A percentile compares a stretch with the other conserved stretches of the same genome.
Conservation (phyloP, 2,113 vertebrate species). For the Galeopterus variegatus region DNA sequence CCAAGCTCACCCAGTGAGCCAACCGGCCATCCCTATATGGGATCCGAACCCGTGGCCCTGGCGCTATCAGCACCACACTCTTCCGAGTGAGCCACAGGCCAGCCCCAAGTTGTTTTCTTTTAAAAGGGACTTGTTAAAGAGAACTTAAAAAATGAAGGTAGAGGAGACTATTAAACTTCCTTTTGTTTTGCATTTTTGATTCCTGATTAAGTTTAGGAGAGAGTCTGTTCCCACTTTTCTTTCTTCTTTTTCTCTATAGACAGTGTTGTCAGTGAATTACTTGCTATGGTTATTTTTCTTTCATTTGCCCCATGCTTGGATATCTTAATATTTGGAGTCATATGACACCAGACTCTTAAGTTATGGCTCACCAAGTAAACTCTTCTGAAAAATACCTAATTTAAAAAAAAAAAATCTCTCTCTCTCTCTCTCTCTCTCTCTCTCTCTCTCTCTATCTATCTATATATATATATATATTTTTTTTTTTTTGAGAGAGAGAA, state of each 20-base stretch:
- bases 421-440: too few relatives aligned
- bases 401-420: not conserved
- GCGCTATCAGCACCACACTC: too few relatives aligned
- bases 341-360: not conserved
- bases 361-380: not conserved
- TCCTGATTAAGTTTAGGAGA: not conserved
- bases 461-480: too few relatives aligned
- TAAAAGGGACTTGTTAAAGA: conserved; percentile 5
- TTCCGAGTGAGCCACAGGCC: too few relatives aligned
- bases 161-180: not conserved
- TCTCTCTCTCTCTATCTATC: too few relatives aligned
- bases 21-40: too few relatives aligned
- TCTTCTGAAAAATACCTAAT: conserved; percentile 16
- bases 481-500: not conserved
- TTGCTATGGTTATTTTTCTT: conserved; percentile 12
- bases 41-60: too few relatives aligned
- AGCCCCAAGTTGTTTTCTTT: conserved; percentile 83
- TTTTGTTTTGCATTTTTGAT: conserved; percentile 19
- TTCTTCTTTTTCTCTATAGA: not conserved
- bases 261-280: not conserved
- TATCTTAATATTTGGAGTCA: not conserved
- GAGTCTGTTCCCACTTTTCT: not conserved
- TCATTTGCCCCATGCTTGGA: not conserved
- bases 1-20: too few relatives aligned
- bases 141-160: conserved; percentile 43